These are phyloP conservation scores for Scelioninae gen. 1 DNA, from an alignment of 2,888 invertebrate species.

Conservation along the genomic window DNA sequence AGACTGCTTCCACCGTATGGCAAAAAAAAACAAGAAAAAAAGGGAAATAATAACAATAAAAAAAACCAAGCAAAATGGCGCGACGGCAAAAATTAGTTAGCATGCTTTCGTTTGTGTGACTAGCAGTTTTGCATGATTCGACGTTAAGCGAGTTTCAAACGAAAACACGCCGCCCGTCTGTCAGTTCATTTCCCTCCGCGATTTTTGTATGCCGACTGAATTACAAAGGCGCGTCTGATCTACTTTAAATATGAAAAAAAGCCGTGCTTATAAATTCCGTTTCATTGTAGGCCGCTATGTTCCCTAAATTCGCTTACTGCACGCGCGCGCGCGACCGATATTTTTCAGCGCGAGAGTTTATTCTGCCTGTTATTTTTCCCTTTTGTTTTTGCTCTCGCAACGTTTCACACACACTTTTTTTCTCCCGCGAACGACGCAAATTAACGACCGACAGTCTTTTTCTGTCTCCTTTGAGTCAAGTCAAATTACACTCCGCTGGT, in stretches of 20 bases:
- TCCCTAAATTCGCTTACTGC: constrained; percentile 44
- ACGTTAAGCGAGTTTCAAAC: constrained; percentile 67
- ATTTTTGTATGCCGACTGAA: constrained; percentile 64
- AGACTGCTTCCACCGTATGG: constrained; percentile 39
- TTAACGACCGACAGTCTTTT: constrained; percentile 57
- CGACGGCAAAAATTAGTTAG: constrained; percentile 65
- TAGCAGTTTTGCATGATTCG: constrained; percentile 60
- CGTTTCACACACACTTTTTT: constrained; percentile 4
- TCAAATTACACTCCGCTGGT: constrained; percentile 56
- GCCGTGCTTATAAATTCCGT: constrained; percentile 52
- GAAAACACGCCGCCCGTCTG: constrained; percentile 60
- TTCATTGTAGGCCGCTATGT: constrained; percentile 47
- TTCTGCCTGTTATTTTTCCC: constrained; percentile 21
- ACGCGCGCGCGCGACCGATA: constrained; percentile 21
- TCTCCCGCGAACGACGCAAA: constrained; percentile 47
- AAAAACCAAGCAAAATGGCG: constrained; percentile 26
- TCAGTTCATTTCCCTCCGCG: constrained; percentile 61
- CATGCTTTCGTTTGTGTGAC: constrained; percentile 36
- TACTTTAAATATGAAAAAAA: constrained; percentile 68
- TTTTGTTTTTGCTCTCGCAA: neutral
- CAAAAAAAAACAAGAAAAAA: constrained; percentile 38
- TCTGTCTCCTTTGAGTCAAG: constrained; percentile 30
- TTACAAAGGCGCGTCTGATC: constrained; percentile 67
- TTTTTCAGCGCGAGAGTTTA: constrained; percentile 33
- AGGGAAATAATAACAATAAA: constrained; percentile 5